phyloP scores from a whole-genome alignment of 2,113 vertebrate genomes.

The Tautogolabrus adspersus region DNA sequence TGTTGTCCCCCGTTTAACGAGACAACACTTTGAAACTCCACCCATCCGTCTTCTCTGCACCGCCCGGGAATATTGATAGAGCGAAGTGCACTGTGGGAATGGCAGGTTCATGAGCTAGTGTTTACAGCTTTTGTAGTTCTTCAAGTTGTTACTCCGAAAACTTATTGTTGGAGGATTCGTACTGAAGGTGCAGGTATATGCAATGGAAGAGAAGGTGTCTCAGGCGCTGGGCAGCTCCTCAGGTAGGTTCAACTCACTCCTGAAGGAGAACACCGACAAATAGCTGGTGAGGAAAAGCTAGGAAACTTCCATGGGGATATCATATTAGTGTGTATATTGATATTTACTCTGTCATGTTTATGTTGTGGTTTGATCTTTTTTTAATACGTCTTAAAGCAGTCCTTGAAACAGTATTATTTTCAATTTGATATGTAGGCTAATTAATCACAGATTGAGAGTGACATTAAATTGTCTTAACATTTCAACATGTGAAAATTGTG shows the following conservation, averaged over 20 bases:
- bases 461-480: not conserved
- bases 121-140: slow-evolving; percentile 16
- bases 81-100: slow-evolving; percentile 36
- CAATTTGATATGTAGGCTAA: no score
- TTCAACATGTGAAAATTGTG: no score
- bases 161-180: slow-evolving; percentile 29
- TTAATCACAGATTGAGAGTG: no score
- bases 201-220: slow-evolving; percentile 59
- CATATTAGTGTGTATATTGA: no score
- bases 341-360: not conserved
- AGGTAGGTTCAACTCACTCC: slow-evolving; percentile 65
- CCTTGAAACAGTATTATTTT: no score
- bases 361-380: not conserved
- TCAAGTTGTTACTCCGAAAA: slow-evolving; percentile 30
- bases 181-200: slow-evolving; percentile 27
- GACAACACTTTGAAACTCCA: slow-evolving; percentile 70
- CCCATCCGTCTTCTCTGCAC: slow-evolving; percentile 67
- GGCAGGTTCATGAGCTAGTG: slow-evolving; percentile 37
- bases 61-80: slow-evolving; percentile 31
- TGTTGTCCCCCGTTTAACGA: slow-evolving; percentile 49
- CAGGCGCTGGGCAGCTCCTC: slow-evolving; percentile 58
- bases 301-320: no score
- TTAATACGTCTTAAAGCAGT: no score
- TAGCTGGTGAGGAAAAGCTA: no score
- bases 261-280: not conserved